Conservation (phyloP, 2,797 vertebrate species). For the Spizella passerina region DNA sequence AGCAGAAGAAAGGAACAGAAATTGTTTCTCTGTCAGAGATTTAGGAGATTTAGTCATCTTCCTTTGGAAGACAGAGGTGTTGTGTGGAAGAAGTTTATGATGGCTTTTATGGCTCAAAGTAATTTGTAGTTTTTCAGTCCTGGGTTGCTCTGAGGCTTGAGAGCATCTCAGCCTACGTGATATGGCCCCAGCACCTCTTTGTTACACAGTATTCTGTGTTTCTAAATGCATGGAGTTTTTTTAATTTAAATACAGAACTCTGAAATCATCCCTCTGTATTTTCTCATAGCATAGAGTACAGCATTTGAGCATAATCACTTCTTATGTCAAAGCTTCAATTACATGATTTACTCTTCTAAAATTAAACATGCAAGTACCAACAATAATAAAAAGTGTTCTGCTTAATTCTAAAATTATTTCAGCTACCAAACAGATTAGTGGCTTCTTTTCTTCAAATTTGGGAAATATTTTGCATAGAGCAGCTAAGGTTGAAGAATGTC, state of each 20-base stretch:
- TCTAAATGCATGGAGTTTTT: not conserved
- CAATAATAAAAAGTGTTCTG: constrained; percentile 40
- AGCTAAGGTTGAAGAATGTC: not conserved
- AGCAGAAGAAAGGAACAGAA: not conserved
- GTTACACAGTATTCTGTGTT: not conserved
- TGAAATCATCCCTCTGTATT: not conserved
- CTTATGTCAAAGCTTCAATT: constrained; percentile 48
- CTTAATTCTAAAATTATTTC: constrained; percentile 40
- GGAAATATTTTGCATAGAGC: not conserved
- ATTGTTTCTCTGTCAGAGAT: not conserved
- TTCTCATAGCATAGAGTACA: not conserved
- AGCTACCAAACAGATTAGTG: not conserved
- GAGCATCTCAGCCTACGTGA: not conserved
- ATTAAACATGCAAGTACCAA: constrained; percentile 37
- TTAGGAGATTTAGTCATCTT: not conserved
- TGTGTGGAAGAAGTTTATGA: not conserved
- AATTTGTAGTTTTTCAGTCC: not conserved
- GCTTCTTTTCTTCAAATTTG: not conserved
- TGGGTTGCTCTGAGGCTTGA: not conserved
- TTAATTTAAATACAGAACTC: not conserved
- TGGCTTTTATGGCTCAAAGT: not conserved
- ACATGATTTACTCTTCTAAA: constrained; percentile 55
- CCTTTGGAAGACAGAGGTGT: not conserved
- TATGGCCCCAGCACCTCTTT: no score
- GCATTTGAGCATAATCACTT: constrained; percentile 35